phyloP scores from a whole-genome alignment of 1,140 invertebrate genomes.

The Stegodyphus mimosarum region DNA sequence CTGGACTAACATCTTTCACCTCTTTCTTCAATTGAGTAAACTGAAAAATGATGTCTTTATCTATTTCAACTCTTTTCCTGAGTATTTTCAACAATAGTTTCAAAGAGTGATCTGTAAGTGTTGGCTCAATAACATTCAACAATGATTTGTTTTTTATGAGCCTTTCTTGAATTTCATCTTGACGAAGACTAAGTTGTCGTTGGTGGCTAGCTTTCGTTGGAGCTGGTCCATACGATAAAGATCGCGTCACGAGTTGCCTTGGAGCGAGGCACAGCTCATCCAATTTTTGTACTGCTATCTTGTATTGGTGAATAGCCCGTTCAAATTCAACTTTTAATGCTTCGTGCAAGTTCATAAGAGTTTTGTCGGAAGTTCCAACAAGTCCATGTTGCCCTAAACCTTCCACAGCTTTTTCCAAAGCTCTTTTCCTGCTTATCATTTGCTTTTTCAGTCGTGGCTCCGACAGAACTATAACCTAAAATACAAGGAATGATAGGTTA shows the following conservation, averaged over 20 bases:
- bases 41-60: conserved; percentile 75
- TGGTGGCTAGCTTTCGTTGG: conserved; percentile 90
- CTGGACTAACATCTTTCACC: conserved; percentile 73
- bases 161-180: conserved; percentile 80
- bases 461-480: conserved; percentile 70
- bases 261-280: conserved; percentile 78
- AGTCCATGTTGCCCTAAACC: conserved; percentile 87
- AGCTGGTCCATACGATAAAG: conserved; percentile 76
- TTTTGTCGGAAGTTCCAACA: conserved; percentile 75
- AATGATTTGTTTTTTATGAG: conserved; percentile 92
- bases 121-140: conserved; percentile 83
- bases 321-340: conserved; percentile 79
- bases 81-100: conserved; percentile 74
- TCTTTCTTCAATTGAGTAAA: conserved; percentile 79
- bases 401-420: conserved; percentile 85
- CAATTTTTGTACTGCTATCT: conserved; percentile 85
- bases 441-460: conserved; percentile 73
- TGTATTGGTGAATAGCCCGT: conserved; percentile 85
- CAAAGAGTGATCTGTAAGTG: conserved; percentile 72
- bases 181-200: conserved; percentile 82
- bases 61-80: conserved; percentile 76
- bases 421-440: conserved; percentile 76
- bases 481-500: not conserved
- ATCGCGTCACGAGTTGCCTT: conserved; percentile 66
- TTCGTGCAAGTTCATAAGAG: conserved; percentile 73